Base-by-base conservation (phyloP, 2,113 vertebrate species). In the Trichomycterus rosablanca region DNA sequence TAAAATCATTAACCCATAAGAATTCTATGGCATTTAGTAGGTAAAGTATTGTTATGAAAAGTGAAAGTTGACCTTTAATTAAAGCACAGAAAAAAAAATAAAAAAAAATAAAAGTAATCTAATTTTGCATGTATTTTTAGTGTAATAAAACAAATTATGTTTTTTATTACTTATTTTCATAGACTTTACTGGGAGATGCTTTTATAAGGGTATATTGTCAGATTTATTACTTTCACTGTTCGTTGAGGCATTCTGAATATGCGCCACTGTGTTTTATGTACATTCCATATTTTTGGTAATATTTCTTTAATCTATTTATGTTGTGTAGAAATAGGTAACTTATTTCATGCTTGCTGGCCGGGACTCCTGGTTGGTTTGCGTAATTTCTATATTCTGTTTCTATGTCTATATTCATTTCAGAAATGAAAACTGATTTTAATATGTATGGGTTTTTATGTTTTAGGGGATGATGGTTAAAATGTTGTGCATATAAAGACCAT, bases 321-420 rank as follows among this genome's bases (percentile, higher is more conserved):
- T 30, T 71, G 9, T 61, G 58, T 51, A 44, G 63, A 56, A 50
- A 66, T 49, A 66, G 52, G 62, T 71, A 71, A 62, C 57, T 57
- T 52, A 62, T 62, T 59, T 66, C 44, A 30, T 57, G 42, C 4
- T 24, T 28, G 28, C 32, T 52, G 26, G 15, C 18, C 15, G 18
- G 39, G 51, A 44, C 15, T 10, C 11, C 40, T 22, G 26, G 9
- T 55, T 43, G 19, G 57, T 56, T 32, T 26, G n/a, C n/a, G n/a
- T 32, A 23, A 12, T 39, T 52, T 19, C 12, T 57, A 28, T 57
- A 26, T 16, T 23, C 37, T 39, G 18, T 54, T 42, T 56, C 9
- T 23, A 16, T 66, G 39, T 44, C 45, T 37, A 30, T 44, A 63
- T 18, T 26, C 28, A 20, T 49, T 56, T 45, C 40, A 34, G 44